Percentiles rank a stretch among this genome's conserved stretches.
Conservation (phyloP, 92 coral and sea anemone species). For the Palythoa grandiflora region DNA sequence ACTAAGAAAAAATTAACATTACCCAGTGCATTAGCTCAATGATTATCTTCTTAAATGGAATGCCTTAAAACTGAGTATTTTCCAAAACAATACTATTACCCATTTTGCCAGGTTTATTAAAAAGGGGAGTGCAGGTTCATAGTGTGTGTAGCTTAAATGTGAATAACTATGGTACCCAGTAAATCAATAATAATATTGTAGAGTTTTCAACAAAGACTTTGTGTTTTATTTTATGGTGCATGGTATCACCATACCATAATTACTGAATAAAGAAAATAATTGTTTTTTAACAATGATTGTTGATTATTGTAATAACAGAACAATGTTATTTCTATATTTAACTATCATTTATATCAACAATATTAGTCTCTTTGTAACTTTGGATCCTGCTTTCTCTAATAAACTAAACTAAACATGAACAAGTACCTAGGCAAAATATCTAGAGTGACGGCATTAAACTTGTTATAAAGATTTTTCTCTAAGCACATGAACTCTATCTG, state of each 20-base stretch:
- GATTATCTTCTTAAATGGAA: background rate
- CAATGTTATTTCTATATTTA: conserved; percentile 18
- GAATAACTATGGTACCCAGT: background rate
- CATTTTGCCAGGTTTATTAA: background rate
- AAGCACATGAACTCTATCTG: background rate
- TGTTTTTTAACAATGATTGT: conserved; percentile 10
- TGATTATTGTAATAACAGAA: background rate
- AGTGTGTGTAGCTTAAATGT: background rate
- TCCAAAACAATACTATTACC: background rate
- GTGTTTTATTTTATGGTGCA: background rate
- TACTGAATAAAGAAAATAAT: background rate
- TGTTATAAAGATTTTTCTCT: background rate
- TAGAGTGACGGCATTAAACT: conserved; percentile 3
- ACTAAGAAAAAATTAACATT: too few relatives aligned
- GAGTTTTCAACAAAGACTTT: background rate
- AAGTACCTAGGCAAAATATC: conserved; percentile 19
- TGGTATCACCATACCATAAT: conserved; percentile 7
- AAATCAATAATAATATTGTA: background rate
- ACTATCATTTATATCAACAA: background rate
- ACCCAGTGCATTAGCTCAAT: too few relatives aligned
- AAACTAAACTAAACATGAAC: background rate
- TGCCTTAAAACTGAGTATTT: conserved; percentile 2
- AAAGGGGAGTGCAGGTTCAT: background rate
- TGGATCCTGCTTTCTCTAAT: background rate
- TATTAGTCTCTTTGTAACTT: background rate